Percentiles rank a stretch among this genome's conserved stretches.
Conservation (phyloP, 2,888 invertebrate genomes). For the Caenorhabditis sinica region DNA sequence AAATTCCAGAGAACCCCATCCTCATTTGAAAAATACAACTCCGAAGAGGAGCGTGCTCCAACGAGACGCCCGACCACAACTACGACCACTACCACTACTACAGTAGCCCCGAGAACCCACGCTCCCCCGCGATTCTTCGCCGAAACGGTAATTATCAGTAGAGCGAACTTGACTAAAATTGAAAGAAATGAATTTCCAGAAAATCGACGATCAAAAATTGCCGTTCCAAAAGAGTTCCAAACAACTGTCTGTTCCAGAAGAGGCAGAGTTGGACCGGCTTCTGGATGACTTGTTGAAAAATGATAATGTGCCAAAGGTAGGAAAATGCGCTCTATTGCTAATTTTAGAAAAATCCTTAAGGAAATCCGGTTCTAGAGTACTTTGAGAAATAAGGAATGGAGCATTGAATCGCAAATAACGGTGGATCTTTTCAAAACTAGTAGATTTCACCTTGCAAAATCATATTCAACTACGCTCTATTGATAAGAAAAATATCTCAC, state of each 20-base stretch:
- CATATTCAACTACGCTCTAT: too few species aligned
- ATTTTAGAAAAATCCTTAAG: neutral
- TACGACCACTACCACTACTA: constrained; percentile 7
- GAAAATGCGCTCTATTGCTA: neutral
- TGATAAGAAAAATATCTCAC: too few species aligned
- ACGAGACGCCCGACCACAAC: constrained; percentile 1
- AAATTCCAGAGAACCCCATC: constrained; percentile 35
- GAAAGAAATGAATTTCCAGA: constrained; percentile 20
- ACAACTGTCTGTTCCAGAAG: constrained; percentile 52
- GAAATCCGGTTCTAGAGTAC: too few species aligned
- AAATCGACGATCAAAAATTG: constrained; percentile 32
- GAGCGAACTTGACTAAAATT: neutral
- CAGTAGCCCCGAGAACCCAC: neutral
- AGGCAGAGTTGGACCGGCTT: constrained; percentile 58
- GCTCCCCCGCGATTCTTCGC: constrained; percentile 9
- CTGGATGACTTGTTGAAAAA: constrained; percentile 62
- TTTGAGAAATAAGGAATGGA: too few species aligned
- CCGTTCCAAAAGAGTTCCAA: constrained; percentile 42
- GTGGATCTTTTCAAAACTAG: too few species aligned
- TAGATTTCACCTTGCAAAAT: too few species aligned
- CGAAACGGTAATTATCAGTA: constrained; percentile 26
- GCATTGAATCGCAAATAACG: too few species aligned
- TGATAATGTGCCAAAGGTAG: constrained; percentile 30
- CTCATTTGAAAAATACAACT: constrained; percentile 57
- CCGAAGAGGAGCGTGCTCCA: constrained; percentile 52